A percentile compares a stretch with the other conserved stretches of the same genome.
phyloP scores from a whole-genome alignment of 1,140 invertebrate species.

The Drosophila fuyamai region DNA sequence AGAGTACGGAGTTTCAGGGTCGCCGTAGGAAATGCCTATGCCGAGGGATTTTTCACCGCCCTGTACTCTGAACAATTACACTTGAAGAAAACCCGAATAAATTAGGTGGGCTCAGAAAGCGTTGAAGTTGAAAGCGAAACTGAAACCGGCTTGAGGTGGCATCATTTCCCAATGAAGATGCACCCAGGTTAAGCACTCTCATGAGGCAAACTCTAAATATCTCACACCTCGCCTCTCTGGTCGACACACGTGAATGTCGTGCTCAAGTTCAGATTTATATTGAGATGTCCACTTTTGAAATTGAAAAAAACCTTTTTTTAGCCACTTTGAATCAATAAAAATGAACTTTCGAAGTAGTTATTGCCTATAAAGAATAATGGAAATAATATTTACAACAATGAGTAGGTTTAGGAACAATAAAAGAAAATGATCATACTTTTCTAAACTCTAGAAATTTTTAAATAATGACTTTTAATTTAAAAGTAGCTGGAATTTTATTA shows the following conservation, averaged over 20 bases:
- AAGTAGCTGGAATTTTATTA: no score
- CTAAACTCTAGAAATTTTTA: no score
- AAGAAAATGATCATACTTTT: no score
- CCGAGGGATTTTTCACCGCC: constrained; percentile 24
- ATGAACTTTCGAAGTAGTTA: no score
- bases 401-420: no score
- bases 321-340: no score
- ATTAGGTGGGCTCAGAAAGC: constrained; percentile 39
- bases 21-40: constrained; percentile 38
- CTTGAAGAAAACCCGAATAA: constrained; percentile 40
- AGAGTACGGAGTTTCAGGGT: constrained; percentile 68
- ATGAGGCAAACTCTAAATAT: neutral
- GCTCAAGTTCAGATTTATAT: constrained; percentile 60
- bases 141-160: constrained; percentile 70
- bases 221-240: constrained; percentile 1
- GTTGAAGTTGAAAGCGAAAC: constrained; percentile 42
- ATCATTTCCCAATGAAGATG: constrained; percentile 66
- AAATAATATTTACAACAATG: no score
- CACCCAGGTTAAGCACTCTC: constrained; percentile 38
- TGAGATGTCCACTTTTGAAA: constrained; percentile 9
- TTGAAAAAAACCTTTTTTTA: no score
- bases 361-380: no score
- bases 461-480: no score
- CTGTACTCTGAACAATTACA: constrained; percentile 41
- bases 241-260: constrained; percentile 64